Evolutionary conservation across 35 echinoderm and acorn worm genomes (phyloP), one percentile per base, ranked within the genome.

Genomic region (Acanthaster planci): DNA sequence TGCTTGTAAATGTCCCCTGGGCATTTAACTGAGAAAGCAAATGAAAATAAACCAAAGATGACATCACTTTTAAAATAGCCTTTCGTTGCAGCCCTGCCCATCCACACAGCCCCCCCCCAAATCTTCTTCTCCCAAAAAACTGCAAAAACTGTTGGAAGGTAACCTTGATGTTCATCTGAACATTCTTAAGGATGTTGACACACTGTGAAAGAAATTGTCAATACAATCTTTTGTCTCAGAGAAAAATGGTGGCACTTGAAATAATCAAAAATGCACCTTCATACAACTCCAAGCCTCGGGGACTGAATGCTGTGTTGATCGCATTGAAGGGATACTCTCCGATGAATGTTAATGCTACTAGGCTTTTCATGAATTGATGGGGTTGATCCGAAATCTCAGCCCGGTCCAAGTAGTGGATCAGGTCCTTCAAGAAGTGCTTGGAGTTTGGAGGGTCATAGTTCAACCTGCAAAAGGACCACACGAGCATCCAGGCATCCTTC

Each of bases 1-100:
- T 92, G 90, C 38, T 92, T 97, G 83, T 89, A 86, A 14, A 97
- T 78, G 78, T 85, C 90, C 72, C 37, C 19, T 47, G 86, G 72
- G 47, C 76, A 77, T 44, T 21, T 39, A 26, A 82, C 90, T 89
- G 84, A 1, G 76, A 82, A 22, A 37, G 1, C 10, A 47, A 12
- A 38, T 59, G 38, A 26, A 75, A 79, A 68, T 39, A 78, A 68
- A 77, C 40, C 56, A 78, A 77, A 0, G 84, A 0, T 2, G 5
- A 84, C 22, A 39, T 0, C 38, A 19, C 38, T 85, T 68, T 6
- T 72, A 85, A 44, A 3, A 35, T n/a, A n/a, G n/a, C n/a, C n/a
- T n/a, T n/a, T n/a, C n/a, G n/a, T n/a, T n/a, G n/a, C 34, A 77
- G 75, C 34, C 31, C 12, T 32, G 12, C 34, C 31, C 31, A 57